Conservation (phyloP, 2,888 invertebrate species). For the Stratiomys singularior region DNA sequence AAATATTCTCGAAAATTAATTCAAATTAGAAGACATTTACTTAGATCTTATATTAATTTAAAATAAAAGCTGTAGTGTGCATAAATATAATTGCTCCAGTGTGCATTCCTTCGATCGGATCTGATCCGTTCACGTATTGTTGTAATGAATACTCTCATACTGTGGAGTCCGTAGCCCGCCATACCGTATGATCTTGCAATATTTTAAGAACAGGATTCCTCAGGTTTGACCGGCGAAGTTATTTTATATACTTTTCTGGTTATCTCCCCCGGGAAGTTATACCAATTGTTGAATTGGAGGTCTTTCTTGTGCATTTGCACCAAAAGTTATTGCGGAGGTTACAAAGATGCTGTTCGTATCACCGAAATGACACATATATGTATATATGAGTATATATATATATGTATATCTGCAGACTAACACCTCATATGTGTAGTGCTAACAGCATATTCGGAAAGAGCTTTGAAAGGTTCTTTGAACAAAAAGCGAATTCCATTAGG, state of each 20-base stretch:
- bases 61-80: too few relatives aligned
- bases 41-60: too few relatives aligned
- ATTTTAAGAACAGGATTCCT: background rate
- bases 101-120: too few relatives aligned
- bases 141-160: too few relatives aligned
- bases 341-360: background rate
- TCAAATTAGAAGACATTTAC: too few relatives aligned
- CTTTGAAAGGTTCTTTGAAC: background rate
- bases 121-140: too few relatives aligned
- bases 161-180: background rate
- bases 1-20: too few relatives aligned
- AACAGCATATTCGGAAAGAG: background rate
- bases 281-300: background rate
- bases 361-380: background rate
- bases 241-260: background rate
- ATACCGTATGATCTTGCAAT: background rate
- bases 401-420: too few relatives aligned
- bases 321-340: background rate
- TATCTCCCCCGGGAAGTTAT: background rate
- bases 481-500: constrained; percentile 1
- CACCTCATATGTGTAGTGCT: background rate
- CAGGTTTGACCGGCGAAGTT: background rate
- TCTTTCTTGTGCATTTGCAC: background rate
- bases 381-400: background rate
- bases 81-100: too few relatives aligned